A percentile compares a stretch with the other conserved stretches of the same genome.
Evolutionary conservation across 2,888 invertebrate species (phyloP).

Genomic region (Nymphalis polychloros): DNA sequence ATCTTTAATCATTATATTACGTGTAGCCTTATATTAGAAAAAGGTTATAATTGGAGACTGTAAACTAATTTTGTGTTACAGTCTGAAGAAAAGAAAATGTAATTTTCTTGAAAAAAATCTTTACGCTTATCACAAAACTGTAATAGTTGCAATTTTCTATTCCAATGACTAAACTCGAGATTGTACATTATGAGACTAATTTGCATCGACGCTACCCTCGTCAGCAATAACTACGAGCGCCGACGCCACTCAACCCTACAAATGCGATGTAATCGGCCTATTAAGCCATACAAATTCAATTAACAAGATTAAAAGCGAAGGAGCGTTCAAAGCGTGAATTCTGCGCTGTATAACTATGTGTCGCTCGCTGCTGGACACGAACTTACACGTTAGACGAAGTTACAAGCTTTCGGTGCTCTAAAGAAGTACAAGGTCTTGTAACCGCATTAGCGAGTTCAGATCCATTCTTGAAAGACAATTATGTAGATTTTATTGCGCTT

Average conservation of each 20-base stretch:
- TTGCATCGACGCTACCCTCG: constrained; percentile 41
- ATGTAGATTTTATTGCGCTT: too few relatives aligned
- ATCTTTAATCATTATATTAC: too few relatives aligned
- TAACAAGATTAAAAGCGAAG: constrained; percentile 39
- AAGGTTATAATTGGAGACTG: too few relatives aligned
- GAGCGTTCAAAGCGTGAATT: constrained; percentile 18
- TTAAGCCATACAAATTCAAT: constrained; percentile 62
- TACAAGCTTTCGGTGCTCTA: too few relatives aligned
- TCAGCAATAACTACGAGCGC: constrained; percentile 23
- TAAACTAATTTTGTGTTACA: too few relatives aligned
- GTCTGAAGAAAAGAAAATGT: too few relatives aligned
- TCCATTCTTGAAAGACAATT: too few relatives aligned
- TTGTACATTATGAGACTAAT: constrained; percentile 37
- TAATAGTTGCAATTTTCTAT: constrained; percentile 32
- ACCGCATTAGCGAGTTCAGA: too few relatives aligned
- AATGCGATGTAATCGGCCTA: constrained; percentile 57
- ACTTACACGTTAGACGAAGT: background rate
- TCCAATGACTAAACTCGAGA: constrained; percentile 25
- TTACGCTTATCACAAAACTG: constrained; percentile 12
- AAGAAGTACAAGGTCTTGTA: background rate
- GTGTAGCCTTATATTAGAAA: too few relatives aligned
- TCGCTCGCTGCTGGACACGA: background rate
- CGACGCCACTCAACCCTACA: constrained; percentile 47
- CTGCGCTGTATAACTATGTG: background rate
- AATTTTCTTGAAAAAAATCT: too few relatives aligned